Base-by-base conservation (phyloP, 1,140 invertebrate genomes). In the Drosophila biarmipes region DNA sequence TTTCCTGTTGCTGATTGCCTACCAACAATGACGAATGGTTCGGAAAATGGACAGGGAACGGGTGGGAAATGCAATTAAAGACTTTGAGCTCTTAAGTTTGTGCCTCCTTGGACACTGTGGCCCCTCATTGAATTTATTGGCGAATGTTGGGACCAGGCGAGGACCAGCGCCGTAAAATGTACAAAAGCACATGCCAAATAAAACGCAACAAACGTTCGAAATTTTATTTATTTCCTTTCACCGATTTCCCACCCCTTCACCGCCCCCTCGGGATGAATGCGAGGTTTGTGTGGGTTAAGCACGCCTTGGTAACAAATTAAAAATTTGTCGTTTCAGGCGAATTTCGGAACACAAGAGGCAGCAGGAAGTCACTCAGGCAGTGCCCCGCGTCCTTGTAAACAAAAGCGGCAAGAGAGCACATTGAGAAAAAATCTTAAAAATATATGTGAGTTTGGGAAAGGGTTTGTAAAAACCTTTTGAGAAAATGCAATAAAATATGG, bases 261-360 rank as follows among this genome's bases (percentile, higher is more conserved):
- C n/a, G 15, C 3, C 24, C 19, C 2, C 14, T 8, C 11, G 6
- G n/a, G 17, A 40, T 38, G 15, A 19, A 27, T 37, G 31, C 38
- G 43, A 31, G 8, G 45, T 56, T 19, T 57, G 46, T 64, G 66
- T 51, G 31, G 46, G 80, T 69, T 80, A 59, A 56, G 61, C 72
- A 67, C 61, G 66, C 66, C 54, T 55, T 55, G 78, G 62, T 63
- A 67, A 87, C 82, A 86, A 86, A 86, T 86, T 87, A 86, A 87
- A 86, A 87, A 86, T 81, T 81, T 86, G 82, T 87, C 82, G 64
- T 81, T 71, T 78, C 78, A 67, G 78, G 78, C 82, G 79, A 78
- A 75, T 81, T 73, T 53, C 71, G 61, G 58, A 24, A 24, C 58
- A 64, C 71, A 74, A 51, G 54, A 51, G 66, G 29, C 66, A 43